Percentiles rank a stretch among this genome's conserved stretches.
Conservation (phyloP, 2,113 vertebrate genomes). For the Serinus canaria region DNA sequence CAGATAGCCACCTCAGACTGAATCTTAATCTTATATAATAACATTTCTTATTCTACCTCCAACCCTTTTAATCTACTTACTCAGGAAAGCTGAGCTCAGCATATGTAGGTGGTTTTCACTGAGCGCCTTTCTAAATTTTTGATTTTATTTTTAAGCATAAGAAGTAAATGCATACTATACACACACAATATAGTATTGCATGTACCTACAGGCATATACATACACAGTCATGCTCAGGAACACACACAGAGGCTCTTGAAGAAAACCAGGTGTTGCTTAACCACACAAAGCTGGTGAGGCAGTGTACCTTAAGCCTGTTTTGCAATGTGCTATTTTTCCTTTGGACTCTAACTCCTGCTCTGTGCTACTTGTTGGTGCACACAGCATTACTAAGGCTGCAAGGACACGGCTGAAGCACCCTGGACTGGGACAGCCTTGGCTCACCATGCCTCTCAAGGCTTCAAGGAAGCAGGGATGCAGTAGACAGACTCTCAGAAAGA, state of each 20-base stretch:
- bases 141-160: background rate
- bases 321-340: background rate
- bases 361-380: rapidly evolving
- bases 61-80: background rate
- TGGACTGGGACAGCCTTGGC: background rate
- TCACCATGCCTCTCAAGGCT: background rate
- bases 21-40: background rate
- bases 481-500: background rate
- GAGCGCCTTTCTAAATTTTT: background rate
- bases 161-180: background rate
- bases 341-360: background rate
- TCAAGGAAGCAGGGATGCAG: background rate
- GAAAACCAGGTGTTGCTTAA: background rate
- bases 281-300: too few relatives aligned
- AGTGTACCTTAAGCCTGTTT: background rate
- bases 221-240: background rate
- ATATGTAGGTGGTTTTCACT: background rate
- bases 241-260: background rate
- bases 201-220: background rate
- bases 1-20: background rate
- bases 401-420: background rate
- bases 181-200: background rate
- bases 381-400: too few relatives aligned
- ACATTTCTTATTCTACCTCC: background rate
- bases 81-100: background rate